These are phyloP conservation scores for Eucera pruinosa DNA, from an alignment of 2,888 invertebrate species.

Conservation along the genomic window DNA sequence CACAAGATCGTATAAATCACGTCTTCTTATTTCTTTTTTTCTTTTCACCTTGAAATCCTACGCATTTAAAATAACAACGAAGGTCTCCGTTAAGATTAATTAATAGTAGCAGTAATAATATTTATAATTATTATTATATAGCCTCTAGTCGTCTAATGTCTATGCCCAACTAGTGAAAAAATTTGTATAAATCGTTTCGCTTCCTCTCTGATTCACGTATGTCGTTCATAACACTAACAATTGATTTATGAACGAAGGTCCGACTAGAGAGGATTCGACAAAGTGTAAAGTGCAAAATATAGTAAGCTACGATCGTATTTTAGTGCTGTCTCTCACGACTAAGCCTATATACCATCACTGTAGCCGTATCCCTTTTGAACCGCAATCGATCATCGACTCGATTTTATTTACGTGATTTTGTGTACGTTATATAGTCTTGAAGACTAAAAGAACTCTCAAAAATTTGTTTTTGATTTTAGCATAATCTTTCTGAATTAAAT, in stretches of 20 bases:
- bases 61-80: constrained; percentile 70
- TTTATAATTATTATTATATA: constrained; percentile 80
- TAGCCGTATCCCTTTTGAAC: constrained; percentile 63
- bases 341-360: constrained; percentile 76
- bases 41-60: constrained; percentile 24
- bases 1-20: constrained; percentile 28
- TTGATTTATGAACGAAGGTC: constrained; percentile 56
- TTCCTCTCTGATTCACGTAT: constrained; percentile 61
- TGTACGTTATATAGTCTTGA: background rate
- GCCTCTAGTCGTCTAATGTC: constrained; percentile 83
- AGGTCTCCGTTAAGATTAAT: constrained; percentile 74
- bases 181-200: constrained; percentile 72
- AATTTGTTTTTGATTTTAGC: background rate
- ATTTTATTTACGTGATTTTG: background rate
- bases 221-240: constrained; percentile 48
- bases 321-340: constrained; percentile 78
- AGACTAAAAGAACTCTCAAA: background rate
- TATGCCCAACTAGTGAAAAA: constrained; percentile 81
- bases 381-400: constrained; percentile 31
- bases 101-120: constrained; percentile 76
- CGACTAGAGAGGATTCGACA: constrained; percentile 72
- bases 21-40: background rate
- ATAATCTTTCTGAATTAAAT: constrained; percentile 2
- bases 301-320: constrained; percentile 80
- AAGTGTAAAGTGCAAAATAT: constrained; percentile 82